phyloP scores from a whole-genome alignment of 2,888 invertebrate species.

The Eueremaeus valkanovi region DNA sequence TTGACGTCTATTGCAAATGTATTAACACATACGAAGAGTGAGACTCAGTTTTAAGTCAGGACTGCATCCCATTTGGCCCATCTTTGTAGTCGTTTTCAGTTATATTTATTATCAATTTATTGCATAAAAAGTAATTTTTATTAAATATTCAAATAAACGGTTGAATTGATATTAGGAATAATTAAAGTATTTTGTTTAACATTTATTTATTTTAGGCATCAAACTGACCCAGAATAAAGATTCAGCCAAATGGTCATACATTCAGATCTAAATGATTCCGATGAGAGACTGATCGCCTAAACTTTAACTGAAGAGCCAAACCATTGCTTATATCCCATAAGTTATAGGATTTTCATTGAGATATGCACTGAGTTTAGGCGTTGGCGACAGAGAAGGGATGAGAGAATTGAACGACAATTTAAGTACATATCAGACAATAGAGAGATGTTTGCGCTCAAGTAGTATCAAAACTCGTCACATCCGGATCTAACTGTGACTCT shows the following conservation, averaged over 20 bases:
- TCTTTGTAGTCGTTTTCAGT: not conserved
- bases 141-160: not conserved
- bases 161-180: too few relatives aligned
- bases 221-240: too few relatives aligned
- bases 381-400: not conserved
- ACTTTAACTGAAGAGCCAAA: too few relatives aligned
- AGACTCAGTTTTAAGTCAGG: not conserved
- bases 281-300: too few relatives aligned
- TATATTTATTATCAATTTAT: too few relatives aligned
- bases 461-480: not conserved
- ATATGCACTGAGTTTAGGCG: not conserved
- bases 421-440: not conserved
- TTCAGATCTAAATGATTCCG: too few relatives aligned
- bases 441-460: not conserved
- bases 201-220: too few relatives aligned
- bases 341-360: not conserved
- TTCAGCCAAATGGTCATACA: too few relatives aligned
- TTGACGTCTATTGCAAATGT: slow-evolving; percentile 25
- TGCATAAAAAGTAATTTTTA: not conserved
- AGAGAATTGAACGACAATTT: not conserved
- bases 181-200: too few relatives aligned
- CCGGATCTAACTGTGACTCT: not conserved
- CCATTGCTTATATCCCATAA: too few relatives aligned
- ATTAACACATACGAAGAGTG: slow-evolving; percentile 18
- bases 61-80: not conserved